phyloP scores from a whole-genome alignment of 2,888 invertebrate genomes.

The Nycteola revayana region DNA sequence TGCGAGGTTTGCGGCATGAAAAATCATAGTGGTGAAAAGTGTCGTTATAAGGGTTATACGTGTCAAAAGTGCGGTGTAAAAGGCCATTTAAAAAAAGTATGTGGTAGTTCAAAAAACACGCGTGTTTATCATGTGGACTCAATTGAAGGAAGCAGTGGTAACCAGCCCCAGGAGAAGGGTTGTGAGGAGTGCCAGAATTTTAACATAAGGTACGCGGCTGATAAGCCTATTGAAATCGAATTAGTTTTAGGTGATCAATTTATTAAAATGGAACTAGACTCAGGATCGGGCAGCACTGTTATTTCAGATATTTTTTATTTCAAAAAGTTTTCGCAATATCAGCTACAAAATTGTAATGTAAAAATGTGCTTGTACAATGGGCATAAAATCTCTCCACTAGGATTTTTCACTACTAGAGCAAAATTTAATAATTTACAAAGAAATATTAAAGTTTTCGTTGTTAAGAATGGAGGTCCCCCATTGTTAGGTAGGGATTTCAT shows the following conservation, averaged over 20 bases:
- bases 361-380: slow-evolving; percentile 11
- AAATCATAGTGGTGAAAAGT: slow-evolving; percentile 5
- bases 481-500: slow-evolving; percentile 18
- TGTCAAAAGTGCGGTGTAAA: slow-evolving; percentile 23
- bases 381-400: neutral
- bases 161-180: neutral
- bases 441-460: slow-evolving; percentile 19
- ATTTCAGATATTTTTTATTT: neutral
- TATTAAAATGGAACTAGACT: slow-evolving; percentile 1
- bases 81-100: slow-evolving; percentile 21
- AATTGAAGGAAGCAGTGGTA: neutral
- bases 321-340: neutral
- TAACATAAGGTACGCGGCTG: slow-evolving; percentile 4
- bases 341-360: neutral
- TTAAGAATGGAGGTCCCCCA: slow-evolving; percentile 25
- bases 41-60: slow-evolving; percentile 20
- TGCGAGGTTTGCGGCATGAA: neutral
- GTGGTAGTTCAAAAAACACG: neutral
- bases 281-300: neutral
- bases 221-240: neutral
- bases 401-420: neutral
- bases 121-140: neutral
- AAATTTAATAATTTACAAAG: neutral
- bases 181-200: neutral
- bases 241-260: neutral